Base-by-base conservation (phyloP, 1,140 invertebrate genomes). In the Zaprionus vittiger region DNA sequence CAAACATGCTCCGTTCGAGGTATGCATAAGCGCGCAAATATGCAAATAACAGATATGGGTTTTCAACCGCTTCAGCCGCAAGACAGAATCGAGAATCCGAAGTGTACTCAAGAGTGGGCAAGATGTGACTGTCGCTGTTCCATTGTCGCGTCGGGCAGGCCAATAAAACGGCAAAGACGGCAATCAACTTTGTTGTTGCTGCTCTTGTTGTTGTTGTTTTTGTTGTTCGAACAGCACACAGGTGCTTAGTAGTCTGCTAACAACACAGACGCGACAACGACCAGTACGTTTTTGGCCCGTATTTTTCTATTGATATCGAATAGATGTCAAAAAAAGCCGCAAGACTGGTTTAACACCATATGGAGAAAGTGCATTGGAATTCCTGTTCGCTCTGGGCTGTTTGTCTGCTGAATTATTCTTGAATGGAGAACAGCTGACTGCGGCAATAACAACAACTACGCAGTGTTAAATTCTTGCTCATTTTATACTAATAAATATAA, bases 341-440 rank as follows among this genome's bases (percentile, higher is more conserved):
- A 82, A 77, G 83, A 86, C 83, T 68, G 83, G 83, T 86, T 87
- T 87, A 90, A 52, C 73, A 72, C 68, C 57, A 76, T 67, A 11
- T 62, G 75, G 84, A 79, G 84, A 87, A 87, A 87, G 84, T 87
- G 85, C 85, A 84, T 89, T 70, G 84, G 84, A 84, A 84, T 87
- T 52, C 49, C 54, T 31, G 38, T 52, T 57, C 41, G 17, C 12
- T 56, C 15, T 41, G 20, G 66, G 66, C 31, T 17, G 44, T n/a
- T 17, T 17, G n/a, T 17, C 41, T 47, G 41, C 41, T 38, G 24
- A 31, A n/a, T 28, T 7, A 28, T 56, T 56, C 22, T 56, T 28
- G 6, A 6, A n/a, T 15, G 24, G 34, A 37, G 41, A 24, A 28
- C 54, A 61, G 65, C 17, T 37, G 47, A 24, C 47, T 52, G 20